A percentile compares a stretch with the other conserved stretches of the same genome.
phyloP scores from a whole-genome alignment of 2,797 vertebrate species.

The Nannoperca australis region DNA sequence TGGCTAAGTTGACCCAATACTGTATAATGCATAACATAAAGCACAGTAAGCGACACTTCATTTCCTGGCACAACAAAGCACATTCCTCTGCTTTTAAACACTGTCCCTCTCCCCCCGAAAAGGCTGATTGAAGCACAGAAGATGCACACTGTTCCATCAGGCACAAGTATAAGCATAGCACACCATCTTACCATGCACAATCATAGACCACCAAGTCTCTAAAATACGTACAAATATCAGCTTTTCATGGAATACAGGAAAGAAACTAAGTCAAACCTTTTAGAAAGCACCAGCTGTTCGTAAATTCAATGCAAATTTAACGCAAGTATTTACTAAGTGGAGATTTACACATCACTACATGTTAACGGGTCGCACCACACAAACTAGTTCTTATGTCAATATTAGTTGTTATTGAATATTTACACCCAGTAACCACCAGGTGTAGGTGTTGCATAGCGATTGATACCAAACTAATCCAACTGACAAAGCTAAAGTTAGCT shows the following conservation, averaged over 20 bases:
- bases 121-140: slow-evolving; percentile 59
- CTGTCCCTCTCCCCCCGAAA: slow-evolving; percentile 1
- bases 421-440: background rate
- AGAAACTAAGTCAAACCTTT: background rate
- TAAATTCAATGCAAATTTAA: background rate
- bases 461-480: background rate
- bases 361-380: background rate
- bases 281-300: slow-evolving; percentile 17
- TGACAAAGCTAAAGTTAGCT: background rate
- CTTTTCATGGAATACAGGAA: slow-evolving; percentile 1
- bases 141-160: slow-evolving; percentile 29
- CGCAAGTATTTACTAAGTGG: background rate
- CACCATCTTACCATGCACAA: slow-evolving; percentile 23
- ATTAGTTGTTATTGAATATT: slow-evolving; percentile 4
- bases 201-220: slow-evolving; percentile 2
- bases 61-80: slow-evolving; percentile 60
- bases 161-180: slow-evolving; percentile 51
- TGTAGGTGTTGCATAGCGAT: background rate
- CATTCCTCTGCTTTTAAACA: slow-evolving; percentile 60
- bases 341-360: background rate
- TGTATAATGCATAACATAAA: slow-evolving; percentile 70
- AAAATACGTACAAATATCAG: slow-evolving; percentile 3
- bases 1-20: slow-evolving; percentile 46
- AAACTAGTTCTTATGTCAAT: background rate
- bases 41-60: slow-evolving; percentile 56